phyloP scores from a whole-genome alignment of 2,113 vertebrate species.

The Paracyprichromis sp. region DNA sequence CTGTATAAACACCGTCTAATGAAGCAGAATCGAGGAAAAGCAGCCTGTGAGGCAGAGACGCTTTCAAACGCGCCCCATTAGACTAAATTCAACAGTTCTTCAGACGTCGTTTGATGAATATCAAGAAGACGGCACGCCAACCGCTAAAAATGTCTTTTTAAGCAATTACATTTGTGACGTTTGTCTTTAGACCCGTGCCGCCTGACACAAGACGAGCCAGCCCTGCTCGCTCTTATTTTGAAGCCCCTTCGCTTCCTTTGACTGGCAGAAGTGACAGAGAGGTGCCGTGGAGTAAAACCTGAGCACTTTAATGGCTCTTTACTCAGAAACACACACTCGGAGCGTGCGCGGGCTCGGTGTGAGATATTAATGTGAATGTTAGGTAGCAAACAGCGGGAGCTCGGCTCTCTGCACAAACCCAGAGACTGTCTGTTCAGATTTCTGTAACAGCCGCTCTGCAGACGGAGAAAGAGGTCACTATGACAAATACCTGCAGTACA shows the following conservation, averaged over 20 bases:
- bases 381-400: neutral
- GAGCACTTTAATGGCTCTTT: neutral
- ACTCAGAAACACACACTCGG: neutral
- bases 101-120: neutral
- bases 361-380: slow-evolving; percentile 22
- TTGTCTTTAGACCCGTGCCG: neutral
- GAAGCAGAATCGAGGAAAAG: neutral
- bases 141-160: neutral
- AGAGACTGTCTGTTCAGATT: slow-evolving; percentile 14
- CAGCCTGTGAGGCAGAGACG: neutral
- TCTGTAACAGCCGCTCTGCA: neutral
- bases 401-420: neutral
- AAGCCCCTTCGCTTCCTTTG: neutral
- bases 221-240: neutral
- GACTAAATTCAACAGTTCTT: neutral
- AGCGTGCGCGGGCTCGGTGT: neutral
- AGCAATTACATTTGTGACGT: neutral
- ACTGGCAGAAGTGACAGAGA: neutral
- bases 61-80: neutral
- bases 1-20: neutral
- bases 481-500: slow-evolving; percentile 44
- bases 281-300: neutral
- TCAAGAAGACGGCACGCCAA: neutral
- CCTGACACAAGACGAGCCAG: neutral
- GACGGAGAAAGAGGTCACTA: slow-evolving; percentile 36